phyloP scores from a whole-genome alignment of 2,797 vertebrate species.

The Nyctalus aviator region DNA sequence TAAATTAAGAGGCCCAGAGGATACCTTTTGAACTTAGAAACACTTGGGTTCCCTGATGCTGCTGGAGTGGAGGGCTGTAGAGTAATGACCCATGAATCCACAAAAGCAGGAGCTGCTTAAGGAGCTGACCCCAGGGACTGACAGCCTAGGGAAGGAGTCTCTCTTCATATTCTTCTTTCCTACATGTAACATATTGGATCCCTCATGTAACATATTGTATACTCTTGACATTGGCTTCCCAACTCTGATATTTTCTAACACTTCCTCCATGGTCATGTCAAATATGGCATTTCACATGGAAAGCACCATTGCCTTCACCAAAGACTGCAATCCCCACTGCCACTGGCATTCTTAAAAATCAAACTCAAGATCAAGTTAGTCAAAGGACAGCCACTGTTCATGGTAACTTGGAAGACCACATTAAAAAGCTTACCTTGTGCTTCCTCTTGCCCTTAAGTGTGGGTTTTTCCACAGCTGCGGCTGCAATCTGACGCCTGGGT shows the following conservation, averaged over 20 bases:
- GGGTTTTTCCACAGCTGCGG: slow-evolving; percentile 90
- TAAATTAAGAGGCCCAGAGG: not conserved
- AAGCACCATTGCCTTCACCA: not conserved
- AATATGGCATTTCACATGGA: not conserved
- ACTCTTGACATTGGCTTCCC: not conserved
- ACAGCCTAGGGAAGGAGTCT: not conserved
- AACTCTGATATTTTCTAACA: not conserved
- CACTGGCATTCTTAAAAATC: not conserved
- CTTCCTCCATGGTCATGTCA: not conserved
- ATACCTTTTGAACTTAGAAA: not conserved
- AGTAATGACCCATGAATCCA: not conserved
- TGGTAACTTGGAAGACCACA: not conserved
- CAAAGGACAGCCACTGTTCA: not conserved
- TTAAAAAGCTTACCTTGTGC: slow-evolving; percentile 92
- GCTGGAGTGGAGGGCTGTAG: not conserved
- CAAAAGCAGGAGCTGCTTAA: not conserved
- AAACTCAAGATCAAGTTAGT: not conserved
- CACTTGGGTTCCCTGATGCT: not conserved
- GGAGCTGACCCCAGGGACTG: not conserved
- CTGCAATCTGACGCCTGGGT: slow-evolving; percentile 89
- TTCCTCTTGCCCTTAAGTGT: slow-evolving; percentile 95
- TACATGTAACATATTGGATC: not conserved
- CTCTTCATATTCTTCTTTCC: slow-evolving; percentile 9
- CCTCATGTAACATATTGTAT: not conserved
- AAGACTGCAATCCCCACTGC: not conserved